These are phyloP conservation scores for Helicoverpa armigera DNA, from an alignment of 1,140 invertebrate species.

Conservation along the genomic window DNA sequence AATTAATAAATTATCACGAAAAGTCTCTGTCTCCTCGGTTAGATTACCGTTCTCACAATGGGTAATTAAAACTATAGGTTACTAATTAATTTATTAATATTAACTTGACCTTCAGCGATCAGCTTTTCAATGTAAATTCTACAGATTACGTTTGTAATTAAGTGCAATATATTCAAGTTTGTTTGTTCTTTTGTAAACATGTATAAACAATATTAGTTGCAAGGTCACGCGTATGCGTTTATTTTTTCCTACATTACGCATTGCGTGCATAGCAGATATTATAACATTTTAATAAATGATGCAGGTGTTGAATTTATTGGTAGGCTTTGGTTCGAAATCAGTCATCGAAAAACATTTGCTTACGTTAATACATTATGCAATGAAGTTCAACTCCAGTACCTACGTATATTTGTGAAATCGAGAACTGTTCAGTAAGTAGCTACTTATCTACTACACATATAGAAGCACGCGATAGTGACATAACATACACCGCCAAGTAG, in stretches of 20 bases:
- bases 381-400: not conserved
- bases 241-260: not conserved
- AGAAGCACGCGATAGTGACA: conserved; percentile 19
- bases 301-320: not conserved
- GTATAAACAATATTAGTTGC: conserved; percentile 32
- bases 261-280: conserved; percentile 13
- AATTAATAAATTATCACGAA: not conserved
- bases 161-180: conserved; percentile 47
- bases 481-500: conserved; percentile 13
- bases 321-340: not conserved
- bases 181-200: conserved; percentile 44
- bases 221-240: conserved; percentile 23
- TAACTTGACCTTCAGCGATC: conserved; percentile 62
- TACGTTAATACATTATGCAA: conserved; percentile 5
- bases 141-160: conserved; percentile 47
- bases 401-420: conserved; percentile 20
- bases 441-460: conserved; percentile 7
- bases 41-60: conserved; percentile 30
- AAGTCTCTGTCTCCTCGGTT: conserved; percentile 5
- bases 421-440: conserved; percentile 26
- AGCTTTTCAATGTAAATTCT: conserved; percentile 57
- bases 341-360: conserved; percentile 1
- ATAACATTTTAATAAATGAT: not conserved
- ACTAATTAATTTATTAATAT: conserved; percentile 55
- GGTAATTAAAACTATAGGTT: conserved; percentile 37